Conservation (phyloP, 2,888 invertebrate genomes). For the Griposia aprilina region DNA sequence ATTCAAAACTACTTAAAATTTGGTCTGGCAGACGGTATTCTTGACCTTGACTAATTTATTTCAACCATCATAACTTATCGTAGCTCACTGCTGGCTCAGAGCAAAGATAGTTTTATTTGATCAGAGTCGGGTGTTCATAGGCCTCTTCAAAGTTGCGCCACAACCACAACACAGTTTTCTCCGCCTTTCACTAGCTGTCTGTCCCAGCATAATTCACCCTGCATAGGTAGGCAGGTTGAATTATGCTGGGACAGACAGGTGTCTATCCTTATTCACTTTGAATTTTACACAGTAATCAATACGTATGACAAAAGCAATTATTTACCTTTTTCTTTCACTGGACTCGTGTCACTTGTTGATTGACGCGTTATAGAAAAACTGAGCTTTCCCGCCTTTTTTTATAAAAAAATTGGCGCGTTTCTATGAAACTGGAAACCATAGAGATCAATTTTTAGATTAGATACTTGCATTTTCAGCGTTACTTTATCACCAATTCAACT, state of each 20-base stretch:
- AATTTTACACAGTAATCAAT: background rate
- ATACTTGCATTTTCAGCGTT: slow-evolving; percentile 12
- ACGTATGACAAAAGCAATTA: background rate
- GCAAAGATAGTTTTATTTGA: background rate
- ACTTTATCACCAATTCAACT: too few species aligned
- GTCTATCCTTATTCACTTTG: background rate
- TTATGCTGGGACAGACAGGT: too few species aligned
- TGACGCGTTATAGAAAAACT: background rate
- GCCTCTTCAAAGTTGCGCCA: background rate
- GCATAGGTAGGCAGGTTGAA: too few species aligned
- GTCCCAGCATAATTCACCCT: background rate
- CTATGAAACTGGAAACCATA: slow-evolving; percentile 19
- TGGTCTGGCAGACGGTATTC: background rate
- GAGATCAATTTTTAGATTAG: background rate
- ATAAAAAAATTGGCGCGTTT: slow-evolving; percentile 13
- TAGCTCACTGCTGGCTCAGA: background rate
- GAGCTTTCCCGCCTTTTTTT: slow-evolving; percentile 32
- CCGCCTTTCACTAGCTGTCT: background rate
- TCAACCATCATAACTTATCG: background rate
- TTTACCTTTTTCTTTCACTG: slow-evolving; percentile 12
- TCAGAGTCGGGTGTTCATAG: too few species aligned
- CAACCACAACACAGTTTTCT: background rate
- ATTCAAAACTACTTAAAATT: background rate
- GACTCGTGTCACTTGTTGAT: background rate
- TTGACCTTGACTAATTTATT: background rate